Conservation (phyloP, 1,140 invertebrate species). For the Acromyrmex echinatior region DNA sequence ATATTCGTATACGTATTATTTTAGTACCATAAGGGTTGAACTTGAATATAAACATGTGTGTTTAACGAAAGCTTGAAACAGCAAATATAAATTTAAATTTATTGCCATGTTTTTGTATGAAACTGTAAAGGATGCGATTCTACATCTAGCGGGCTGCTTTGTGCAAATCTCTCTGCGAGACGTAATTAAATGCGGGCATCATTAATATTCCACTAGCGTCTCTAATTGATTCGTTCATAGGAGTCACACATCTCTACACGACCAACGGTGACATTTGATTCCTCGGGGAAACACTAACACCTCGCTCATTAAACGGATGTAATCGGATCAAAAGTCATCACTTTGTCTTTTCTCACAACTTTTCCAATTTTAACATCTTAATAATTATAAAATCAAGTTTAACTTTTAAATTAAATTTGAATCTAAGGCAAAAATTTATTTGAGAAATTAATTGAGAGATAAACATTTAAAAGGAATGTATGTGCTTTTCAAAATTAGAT, state of each 20-base stretch:
- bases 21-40: not conserved
- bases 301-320: not conserved
- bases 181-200: slow-evolving; percentile 48
- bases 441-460: not conserved
- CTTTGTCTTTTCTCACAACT: not conserved
- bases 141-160: not conserved
- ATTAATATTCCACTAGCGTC: slow-evolving; percentile 48
- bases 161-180: slow-evolving; percentile 58
- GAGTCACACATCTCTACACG: slow-evolving; percentile 30
- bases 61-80: slow-evolving; percentile 19
- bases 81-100: slow-evolving; percentile 31
- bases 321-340: not conserved
- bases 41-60: not conserved
- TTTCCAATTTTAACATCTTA: not conserved
- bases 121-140: slow-evolving; percentile 24
- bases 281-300: slow-evolving; percentile 13
- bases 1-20: not conserved
- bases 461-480: not conserved
- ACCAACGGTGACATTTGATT: slow-evolving; percentile 4
- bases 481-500: not conserved
- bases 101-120: not conserved
- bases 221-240: slow-evolving; percentile 68
- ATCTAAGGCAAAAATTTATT: not conserved
- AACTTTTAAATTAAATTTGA: not conserved
- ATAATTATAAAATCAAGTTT: not conserved